Conservation (phyloP, 1,140 invertebrate genomes). For the Bombus superbus region DNA sequence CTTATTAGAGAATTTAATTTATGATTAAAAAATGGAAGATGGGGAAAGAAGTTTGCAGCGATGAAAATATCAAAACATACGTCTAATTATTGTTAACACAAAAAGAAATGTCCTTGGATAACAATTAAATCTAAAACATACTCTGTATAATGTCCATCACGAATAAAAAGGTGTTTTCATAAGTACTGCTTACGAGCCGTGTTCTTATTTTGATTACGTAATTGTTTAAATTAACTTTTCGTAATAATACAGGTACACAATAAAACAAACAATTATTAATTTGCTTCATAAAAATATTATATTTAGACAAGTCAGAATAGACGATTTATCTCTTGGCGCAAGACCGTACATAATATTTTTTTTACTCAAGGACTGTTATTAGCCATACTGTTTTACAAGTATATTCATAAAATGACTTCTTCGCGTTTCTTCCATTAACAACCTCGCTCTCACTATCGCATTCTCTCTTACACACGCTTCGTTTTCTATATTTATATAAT, state of each 20-base stretch:
- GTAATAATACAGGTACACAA: not conserved
- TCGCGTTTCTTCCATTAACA: conserved; percentile 50
- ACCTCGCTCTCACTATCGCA: conserved; percentile 48
- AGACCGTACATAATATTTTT: conserved; percentile 66
- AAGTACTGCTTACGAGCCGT: conserved; percentile 1
- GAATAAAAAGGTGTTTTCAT: conserved; percentile 72
- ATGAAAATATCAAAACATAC: conserved; percentile 57
- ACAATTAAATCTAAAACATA: conserved; percentile 70
- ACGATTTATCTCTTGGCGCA: conserved; percentile 70
- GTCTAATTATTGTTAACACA: conserved; percentile 67
- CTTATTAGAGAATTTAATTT: conserved; percentile 49
- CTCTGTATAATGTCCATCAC: conserved; percentile 67
- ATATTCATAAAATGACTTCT: conserved; percentile 59
- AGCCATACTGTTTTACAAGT: conserved; percentile 65
- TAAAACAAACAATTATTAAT: conserved; percentile 21
- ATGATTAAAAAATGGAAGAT: conserved; percentile 72
- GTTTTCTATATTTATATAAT: conserved; percentile 48
- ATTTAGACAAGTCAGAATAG: conserved; percentile 74
- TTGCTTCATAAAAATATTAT: conserved; percentile 73
- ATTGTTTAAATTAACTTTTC: not conserved
- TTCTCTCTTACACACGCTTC: conserved; percentile 42
- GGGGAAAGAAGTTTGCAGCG: conserved; percentile 73
- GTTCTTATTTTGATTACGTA: conserved; percentile 24
- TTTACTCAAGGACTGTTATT: conserved; percentile 64
- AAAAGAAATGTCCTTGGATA: conserved; percentile 40